Percentiles rank a stretch among this genome's conserved stretches.
phyloP scores from a whole-genome alignment of 2,888 invertebrate species.

The Perdita meconis region DNA sequence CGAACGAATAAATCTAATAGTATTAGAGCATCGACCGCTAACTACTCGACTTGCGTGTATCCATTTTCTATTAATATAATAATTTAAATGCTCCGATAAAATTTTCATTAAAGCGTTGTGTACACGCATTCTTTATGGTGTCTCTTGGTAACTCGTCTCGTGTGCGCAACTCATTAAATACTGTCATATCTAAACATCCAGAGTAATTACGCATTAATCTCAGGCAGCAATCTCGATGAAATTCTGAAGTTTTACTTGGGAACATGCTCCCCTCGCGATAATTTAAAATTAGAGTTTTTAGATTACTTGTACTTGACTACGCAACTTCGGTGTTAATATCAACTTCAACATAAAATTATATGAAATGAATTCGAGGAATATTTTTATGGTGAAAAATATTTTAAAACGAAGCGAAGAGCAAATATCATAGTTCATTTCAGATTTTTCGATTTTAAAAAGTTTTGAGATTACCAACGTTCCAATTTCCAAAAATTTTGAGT shows the following conservation, averaged over 20 bases:
- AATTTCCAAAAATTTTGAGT: too few relatives aligned
- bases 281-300: constrained; percentile 11
- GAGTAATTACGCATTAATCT: constrained; percentile 18
- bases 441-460: too few relatives aligned
- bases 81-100: neutral
- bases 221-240: neutral
- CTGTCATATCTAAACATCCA: neutral
- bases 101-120: neutral
- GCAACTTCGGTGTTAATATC: neutral
- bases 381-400: neutral
- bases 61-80: neutral
- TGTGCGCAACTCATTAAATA: constrained; percentile 10
- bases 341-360: neutral
- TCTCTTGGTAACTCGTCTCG: neutral
- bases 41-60: neutral
- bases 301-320: neutral
- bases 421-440: neutral
- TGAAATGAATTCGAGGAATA: neutral
- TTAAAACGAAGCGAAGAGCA: neutral
- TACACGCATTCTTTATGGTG: neutral
- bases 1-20: constrained; percentile 32
- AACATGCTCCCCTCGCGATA: neutral
- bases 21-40: neutral
- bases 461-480: too few relatives aligned
- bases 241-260: constrained; percentile 1